Percentiles rank a stretch among this genome's conserved stretches.
Conservation (phyloP, 2,888 invertebrate genomes). For the Diaperis boleti region DNA sequence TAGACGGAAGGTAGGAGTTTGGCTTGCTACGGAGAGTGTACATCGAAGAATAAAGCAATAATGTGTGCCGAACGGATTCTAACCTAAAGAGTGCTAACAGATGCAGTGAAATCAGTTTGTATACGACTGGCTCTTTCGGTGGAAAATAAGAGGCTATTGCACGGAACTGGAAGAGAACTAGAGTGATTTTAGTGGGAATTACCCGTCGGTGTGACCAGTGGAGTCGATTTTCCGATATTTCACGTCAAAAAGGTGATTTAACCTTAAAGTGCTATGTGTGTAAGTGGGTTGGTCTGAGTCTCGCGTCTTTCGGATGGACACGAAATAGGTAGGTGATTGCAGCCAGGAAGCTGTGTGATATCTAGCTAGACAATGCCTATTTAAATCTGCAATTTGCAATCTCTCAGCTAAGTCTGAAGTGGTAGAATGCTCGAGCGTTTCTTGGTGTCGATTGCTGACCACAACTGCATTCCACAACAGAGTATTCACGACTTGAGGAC, state of each 20-base stretch:
- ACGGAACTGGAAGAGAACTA: constrained; percentile 9
- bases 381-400: constrained; percentile 2
- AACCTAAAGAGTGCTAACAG: constrained; percentile 39
- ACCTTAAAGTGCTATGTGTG: constrained; percentile 34
- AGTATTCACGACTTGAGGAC: constrained; percentile 17
- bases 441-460: constrained; percentile 25
- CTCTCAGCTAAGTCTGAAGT: background rate
- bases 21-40: background rate
- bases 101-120: constrained; percentile 37
- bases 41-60: constrained; percentile 28
- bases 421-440: constrained; percentile 7
- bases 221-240: constrained; percentile 3
- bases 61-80: constrained; percentile 25
- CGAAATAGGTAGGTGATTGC: constrained; percentile 37
- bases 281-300: constrained; percentile 38
- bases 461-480: constrained; percentile 37
- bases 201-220: background rate
- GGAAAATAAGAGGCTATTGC: background rate
- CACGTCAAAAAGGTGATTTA: constrained; percentile 16
- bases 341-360: background rate
- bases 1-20: constrained; percentile 3
- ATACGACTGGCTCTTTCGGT: constrained; percentile 11
- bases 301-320: constrained; percentile 34
- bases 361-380: background rate
- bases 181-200: constrained; percentile 1